phyloP scores from a whole-genome alignment of 2,888 invertebrate genomes.

The Cylloceria caligata region DNA sequence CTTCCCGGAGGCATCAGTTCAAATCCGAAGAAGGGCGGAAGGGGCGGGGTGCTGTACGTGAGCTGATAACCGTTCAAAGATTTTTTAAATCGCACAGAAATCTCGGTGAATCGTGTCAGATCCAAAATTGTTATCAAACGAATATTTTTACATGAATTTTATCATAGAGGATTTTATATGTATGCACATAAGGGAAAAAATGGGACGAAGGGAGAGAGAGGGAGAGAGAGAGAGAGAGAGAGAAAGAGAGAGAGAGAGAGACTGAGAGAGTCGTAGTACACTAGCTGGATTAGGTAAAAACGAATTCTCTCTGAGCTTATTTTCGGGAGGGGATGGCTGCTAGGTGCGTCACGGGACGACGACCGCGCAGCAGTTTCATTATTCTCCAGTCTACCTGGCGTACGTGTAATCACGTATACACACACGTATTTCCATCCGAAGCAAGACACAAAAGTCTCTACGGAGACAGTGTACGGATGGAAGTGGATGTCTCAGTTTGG shows the following conservation, averaged over 20 bases:
- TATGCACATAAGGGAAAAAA: neutral
- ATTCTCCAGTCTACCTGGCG: slow-evolving; percentile 12
- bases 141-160: slow-evolving; percentile 30
- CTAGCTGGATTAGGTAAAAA: slow-evolving; percentile 57
- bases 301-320: slow-evolving; percentile 56
- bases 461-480: slow-evolving; percentile 6
- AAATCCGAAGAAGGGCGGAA: neutral
- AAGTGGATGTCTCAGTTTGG: slow-evolving; percentile 18
- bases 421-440: slow-evolving; percentile 3
- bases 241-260: neutral
- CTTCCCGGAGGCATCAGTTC: neutral
- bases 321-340: slow-evolving; percentile 40
- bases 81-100: slow-evolving; percentile 2
- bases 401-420: slow-evolving; percentile 26
- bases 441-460: neutral
- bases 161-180: neutral
- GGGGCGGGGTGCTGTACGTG: slow-evolving; percentile 30
- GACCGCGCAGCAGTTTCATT: slow-evolving; percentile 54
- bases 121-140: slow-evolving; percentile 23
- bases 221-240: neutral
- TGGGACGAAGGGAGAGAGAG: neutral
- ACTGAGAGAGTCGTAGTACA: neutral
- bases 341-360: slow-evolving; percentile 56
- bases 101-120: neutral
- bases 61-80: slow-evolving; percentile 28